These are phyloP conservation scores for Nephotettix cincticeps DNA, from an alignment of 1,140 invertebrate genomes.

Conservation along the genomic window DNA sequence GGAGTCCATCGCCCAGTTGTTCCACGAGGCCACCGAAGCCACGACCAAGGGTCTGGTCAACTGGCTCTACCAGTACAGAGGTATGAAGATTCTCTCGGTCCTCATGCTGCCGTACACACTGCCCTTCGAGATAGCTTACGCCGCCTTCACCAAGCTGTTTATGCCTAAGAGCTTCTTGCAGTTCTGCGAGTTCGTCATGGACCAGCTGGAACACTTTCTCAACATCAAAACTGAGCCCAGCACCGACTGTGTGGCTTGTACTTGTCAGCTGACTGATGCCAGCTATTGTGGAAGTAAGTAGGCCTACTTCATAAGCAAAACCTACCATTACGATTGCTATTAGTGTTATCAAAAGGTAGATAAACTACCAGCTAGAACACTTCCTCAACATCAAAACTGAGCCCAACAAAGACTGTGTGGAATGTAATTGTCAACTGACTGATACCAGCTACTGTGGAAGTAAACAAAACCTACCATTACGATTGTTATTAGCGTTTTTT, in stretches of 20 bases:
- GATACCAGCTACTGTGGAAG: slow-evolving; percentile 1
- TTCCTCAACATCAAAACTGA: slow-evolving; percentile 28
- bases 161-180: slow-evolving; percentile 54
- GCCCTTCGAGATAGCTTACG: slow-evolving; percentile 81
- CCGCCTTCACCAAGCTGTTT: slow-evolving; percentile 79
- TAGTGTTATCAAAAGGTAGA: neutral
- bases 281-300: slow-evolving; percentile 14
- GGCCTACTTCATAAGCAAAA: neutral
- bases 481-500: too few relatives aligned
- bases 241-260: slow-evolving; percentile 16
- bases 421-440: slow-evolving; percentile 1
- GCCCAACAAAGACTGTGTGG: slow-evolving; percentile 2
- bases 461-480: slow-evolving; percentile 2
- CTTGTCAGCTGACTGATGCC: neutral
- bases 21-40: slow-evolving; percentile 89
- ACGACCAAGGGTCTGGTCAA: slow-evolving; percentile 88
- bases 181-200: slow-evolving; percentile 56
- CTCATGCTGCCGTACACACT: slow-evolving; percentile 81
- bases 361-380: slow-evolving; percentile 50
- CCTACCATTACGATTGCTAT: neutral
- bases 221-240: slow-evolving; percentile 3
- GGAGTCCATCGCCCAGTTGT: slow-evolving; percentile 79
- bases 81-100: slow-evolving; percentile 74
- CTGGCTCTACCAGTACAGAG: slow-evolving; percentile 82
- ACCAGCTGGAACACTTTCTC: slow-evolving; percentile 50